Base-by-base conservation (phyloP, 2,113 vertebrate genomes). In the Salvelinus namaycush region DNA sequence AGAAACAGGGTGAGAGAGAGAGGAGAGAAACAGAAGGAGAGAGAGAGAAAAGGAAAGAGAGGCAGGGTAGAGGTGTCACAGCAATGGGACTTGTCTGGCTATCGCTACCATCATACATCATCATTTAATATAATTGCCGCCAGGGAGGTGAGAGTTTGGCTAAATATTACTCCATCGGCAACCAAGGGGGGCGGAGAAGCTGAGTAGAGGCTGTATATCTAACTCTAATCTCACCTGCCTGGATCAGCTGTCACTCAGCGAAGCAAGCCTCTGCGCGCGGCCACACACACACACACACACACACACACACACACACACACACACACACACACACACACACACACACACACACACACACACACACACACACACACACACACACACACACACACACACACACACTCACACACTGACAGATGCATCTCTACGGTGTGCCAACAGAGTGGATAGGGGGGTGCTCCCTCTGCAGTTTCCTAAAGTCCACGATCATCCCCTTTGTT, bases 101-200 rank as follows among this genome's bases (percentile, higher is more conserved):
- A 67, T 76, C 51, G 26, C 51, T 51, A 60, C 29, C 66, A 24
- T 71, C 31, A 26, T 87, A 70, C 73, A 85, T 84, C 78, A 78
- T 81, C 64, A 70, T 66, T 57, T 48, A 57, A 74, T 81, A 68
- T 75, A 31, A 22, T 18, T 27, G n/a, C 20, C 22, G 22, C 57
- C 49, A 29, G 66, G 6, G 16, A 67, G 8, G 27, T 70, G 44
- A 44, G 39, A 68, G 26, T 9, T n/a, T 59, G 51, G 2, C 54
- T 62, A 82, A 80, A 79, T 80, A 80, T 76, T 51, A 60, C 18
- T 22, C 67, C 68, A 76, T 69, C 8, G 67, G 68, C 77, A 76
- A 60, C 64, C 54, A 68, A 64, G 70, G 34, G 39, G 5, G 18
- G 44, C 39, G 69, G 71, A 78, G 64, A 54, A 29, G 49, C n/a